phyloP scores from a whole-genome alignment of 1,140 invertebrate genomes.

The Drosophila athabasca region DNA sequence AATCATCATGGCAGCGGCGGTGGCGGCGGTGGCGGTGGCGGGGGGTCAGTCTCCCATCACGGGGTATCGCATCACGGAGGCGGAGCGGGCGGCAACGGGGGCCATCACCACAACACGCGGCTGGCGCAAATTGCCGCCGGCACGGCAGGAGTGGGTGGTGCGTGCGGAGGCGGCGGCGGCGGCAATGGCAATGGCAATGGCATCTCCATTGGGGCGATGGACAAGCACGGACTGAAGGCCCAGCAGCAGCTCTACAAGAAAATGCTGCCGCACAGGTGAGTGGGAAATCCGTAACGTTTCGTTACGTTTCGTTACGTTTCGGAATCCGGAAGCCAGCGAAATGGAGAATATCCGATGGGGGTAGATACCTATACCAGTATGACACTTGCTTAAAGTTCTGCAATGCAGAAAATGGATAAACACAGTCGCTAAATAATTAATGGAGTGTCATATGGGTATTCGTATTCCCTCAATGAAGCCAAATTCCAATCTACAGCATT shows the following conservation, averaged over 20 bases:
- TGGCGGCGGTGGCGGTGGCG: conserved; percentile 18
- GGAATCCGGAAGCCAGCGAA: no score
- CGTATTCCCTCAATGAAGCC: no score
- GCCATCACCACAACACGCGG: conserved; percentile 62
- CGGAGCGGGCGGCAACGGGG: conserved; percentile 28
- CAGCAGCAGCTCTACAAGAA: conserved; percentile 75
- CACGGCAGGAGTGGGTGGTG: conserved; percentile 39
- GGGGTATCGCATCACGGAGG: conserved; percentile 13
- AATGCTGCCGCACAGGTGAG: conserved; percentile 68
- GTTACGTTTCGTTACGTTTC: no score
- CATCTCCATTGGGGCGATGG: conserved; percentile 33
- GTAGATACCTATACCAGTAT: no score
- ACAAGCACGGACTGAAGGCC: conserved; percentile 60
- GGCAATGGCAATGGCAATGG: conserved; percentile 54
- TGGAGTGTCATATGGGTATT: no score
- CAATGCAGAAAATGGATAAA: no score
- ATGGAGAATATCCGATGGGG: no score
- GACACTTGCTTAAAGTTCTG: no score
- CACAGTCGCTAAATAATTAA: no score
- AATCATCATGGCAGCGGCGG: conserved; percentile 30
- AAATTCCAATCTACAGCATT: no score
- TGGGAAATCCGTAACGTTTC: neutral
- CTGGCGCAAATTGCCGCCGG: conserved; percentile 59
- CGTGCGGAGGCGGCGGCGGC: conserved; percentile 24
- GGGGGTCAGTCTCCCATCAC: conserved; percentile 42